Conservation (phyloP, 2,113 vertebrate species). For the Andinoacara biseriatus region DNA sequence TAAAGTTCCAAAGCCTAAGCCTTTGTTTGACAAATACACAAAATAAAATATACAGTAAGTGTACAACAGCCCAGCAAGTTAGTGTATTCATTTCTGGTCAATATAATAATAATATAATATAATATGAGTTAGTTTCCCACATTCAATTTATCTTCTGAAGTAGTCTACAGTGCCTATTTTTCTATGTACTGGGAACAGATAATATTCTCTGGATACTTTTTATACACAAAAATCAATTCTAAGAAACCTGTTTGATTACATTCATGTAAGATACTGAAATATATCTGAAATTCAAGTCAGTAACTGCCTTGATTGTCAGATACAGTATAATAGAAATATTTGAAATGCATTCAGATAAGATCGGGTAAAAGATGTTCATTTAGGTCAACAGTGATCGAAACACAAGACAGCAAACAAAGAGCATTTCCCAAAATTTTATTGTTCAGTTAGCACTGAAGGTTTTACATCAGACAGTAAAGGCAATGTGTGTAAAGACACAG, state of each 20-base stretch:
- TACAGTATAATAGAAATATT: neutral
- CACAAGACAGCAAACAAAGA: neutral
- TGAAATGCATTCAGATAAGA: neutral
- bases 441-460: neutral
- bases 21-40: neutral
- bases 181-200: neutral
- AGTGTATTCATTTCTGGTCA: neutral
- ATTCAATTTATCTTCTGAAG: neutral
- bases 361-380: neutral
- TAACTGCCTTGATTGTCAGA: neutral
- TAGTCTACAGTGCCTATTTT: neutral
- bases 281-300: neutral
- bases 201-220: neutral
- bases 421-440: neutral
- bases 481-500: slow-evolving; percentile 89
- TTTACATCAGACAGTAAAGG: slow-evolving; percentile 17
- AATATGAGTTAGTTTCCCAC: neutral
- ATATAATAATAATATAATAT: neutral
- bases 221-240: neutral
- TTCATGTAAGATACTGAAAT: neutral
- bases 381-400: neutral
- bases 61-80: neutral
- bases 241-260: neutral
- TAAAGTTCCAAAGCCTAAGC: neutral
- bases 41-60: neutral